Base-by-base conservation (phyloP, 2,888 invertebrate genomes). In the Hypselothyrea guttata region DNA sequence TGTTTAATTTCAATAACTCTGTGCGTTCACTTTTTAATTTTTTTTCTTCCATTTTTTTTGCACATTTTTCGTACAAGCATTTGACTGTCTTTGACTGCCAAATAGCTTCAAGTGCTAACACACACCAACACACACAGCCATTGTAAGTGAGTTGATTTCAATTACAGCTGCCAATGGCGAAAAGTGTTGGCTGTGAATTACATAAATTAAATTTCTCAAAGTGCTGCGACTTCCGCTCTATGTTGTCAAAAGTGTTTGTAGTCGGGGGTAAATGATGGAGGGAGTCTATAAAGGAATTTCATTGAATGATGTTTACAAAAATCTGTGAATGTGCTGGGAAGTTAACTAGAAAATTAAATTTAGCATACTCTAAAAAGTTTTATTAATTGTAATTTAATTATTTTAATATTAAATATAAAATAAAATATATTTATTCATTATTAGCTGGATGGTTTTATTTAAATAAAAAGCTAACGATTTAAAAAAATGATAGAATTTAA, bases 1-100 rank as follows among this genome's bases (percentile, higher is more conserved):
- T 86, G 85, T 84, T 83, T 83, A 86, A 84, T 83, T 86, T 83
- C 85, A 86, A 86, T 85, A 84, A 79, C 86, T 83, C 69, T 60
- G 73, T 67, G 70, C 65, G 60, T 58, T 66, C 49, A 55, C 51
- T 71, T 74, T 86, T 76, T 77, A 69, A 75, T 61, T 72, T 67
- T 55, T 51, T 53, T 34, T 42, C 31, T n/a, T 37, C 45, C n/a
- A 22, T 42, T 31, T 15, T 31, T 16, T 12, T 51, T 7, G 45
- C 13, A 16, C 8, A 33, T 35, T 30, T 28, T 48, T 30, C 12
- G 34, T 22, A 42, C 33, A 15, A 71, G 71, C 45, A 54, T 72
- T 72, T 60, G 56, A 51, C 46, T 75, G 75, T 59, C 64, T 76
- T 72, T 76, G 84, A 76, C 84, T 76, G 81, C 81, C 78, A 62